A percentile compares a stretch with the other conserved stretches of the same genome.
These are phyloP conservation scores for Colletes collaris DNA, from an alignment of 2,888 invertebrate species.

Conservation along the genomic window DNA sequence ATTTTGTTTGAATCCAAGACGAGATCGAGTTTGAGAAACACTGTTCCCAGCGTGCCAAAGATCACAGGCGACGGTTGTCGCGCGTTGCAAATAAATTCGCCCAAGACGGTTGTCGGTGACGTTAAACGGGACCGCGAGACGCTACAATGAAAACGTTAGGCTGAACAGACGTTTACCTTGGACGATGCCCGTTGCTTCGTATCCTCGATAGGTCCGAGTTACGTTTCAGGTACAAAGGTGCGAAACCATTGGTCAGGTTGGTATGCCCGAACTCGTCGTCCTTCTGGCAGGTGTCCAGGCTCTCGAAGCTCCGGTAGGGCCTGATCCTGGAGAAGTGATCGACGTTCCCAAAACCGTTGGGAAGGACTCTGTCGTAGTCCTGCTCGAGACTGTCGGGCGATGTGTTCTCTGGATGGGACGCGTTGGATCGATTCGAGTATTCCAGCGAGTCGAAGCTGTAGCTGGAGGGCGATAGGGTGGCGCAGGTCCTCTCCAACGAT, in stretches of 20 bases:
- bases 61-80: neutral
- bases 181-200: conserved; percentile 43
- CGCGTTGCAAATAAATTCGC: neutral
- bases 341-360: conserved; percentile 70
- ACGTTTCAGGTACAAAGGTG: conserved; percentile 75
- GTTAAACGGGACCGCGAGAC: too few relatives aligned
- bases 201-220: conserved; percentile 73
- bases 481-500: conserved; percentile 89
- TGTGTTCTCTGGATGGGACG: conserved; percentile 77
- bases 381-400: conserved; percentile 85
- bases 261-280: conserved; percentile 59
- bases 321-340: conserved; percentile 78
- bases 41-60: conserved; percentile 3
- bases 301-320: conserved; percentile 84
- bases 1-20: too few relatives aligned
- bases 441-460: conserved; percentile 85
- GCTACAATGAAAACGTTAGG: neutral
- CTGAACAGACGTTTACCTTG: conserved; percentile 58
- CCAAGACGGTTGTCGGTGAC: neutral
- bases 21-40: too few relatives aligned
- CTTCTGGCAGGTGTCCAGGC: conserved; percentile 81
- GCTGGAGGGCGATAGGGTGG: conserved; percentile 84
- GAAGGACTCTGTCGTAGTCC: conserved; percentile 77
- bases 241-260: conserved; percentile 73
- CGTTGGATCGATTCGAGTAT: conserved; percentile 78